Evolutionary conservation across 2,113 vertebrate species (phyloP).

Genomic region (Phycodurus eques): DNA sequence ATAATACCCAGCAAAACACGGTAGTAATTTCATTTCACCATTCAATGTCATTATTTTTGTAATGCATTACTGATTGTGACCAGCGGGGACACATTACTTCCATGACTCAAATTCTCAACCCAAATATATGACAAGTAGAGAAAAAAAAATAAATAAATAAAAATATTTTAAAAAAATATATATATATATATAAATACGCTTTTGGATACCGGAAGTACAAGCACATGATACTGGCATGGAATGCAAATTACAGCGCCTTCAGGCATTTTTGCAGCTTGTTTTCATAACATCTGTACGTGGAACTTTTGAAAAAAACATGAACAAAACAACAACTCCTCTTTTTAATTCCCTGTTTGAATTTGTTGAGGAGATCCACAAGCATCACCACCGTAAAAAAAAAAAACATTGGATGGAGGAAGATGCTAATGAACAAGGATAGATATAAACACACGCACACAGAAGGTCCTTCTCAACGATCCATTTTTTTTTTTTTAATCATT

Average conservation of each 20-base stretch:
- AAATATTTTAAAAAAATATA: no score
- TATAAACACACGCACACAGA: slow-evolving; percentile 1
- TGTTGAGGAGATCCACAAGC: slow-evolving; percentile 56
- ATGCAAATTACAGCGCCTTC: neutral
- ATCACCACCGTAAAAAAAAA: slow-evolving; percentile 27
- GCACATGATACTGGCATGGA: neutral
- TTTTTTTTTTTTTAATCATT: slow-evolving; percentile 31
- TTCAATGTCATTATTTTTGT: neutral
- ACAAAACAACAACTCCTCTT: neutral
- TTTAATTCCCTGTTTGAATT: slow-evolving; percentile 58
- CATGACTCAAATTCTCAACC: neutral
- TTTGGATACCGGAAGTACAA: neutral
- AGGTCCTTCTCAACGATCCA: slow-evolving; percentile 21
- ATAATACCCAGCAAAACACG: neutral
- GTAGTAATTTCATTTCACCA: neutral
- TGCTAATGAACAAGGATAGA: slow-evolving; percentile 33
- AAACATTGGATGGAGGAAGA: slow-evolving; percentile 11
- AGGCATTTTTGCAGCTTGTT: neutral
- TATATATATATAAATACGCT: no score
- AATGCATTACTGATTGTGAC: neutral
- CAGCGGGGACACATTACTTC: neutral
- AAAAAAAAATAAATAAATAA: no score
- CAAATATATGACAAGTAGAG: neutral
- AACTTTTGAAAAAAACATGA: neutral
- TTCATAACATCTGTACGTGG: neutral